A percentile compares a stretch with the other conserved stretches of the same genome.
Evolutionary conservation across 1,140 invertebrate species (phyloP).

Genomic region (Yoshiicerus persimilis): DNA sequence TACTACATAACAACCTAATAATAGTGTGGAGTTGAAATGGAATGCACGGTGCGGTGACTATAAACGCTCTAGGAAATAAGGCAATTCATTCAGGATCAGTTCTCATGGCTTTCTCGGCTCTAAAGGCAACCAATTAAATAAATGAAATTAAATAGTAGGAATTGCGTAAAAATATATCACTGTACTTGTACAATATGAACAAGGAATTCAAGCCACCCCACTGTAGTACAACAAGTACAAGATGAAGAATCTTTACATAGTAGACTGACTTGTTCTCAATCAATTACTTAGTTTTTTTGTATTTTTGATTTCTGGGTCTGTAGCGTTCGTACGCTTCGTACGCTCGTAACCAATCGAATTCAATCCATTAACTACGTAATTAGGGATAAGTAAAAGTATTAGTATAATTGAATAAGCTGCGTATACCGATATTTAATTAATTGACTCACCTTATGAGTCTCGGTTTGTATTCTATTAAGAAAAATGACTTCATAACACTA

Average conservation of each 20-base stretch:
- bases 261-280: conserved; percentile 30
- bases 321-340: background rate
- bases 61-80: background rate
- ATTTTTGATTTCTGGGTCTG: background rate
- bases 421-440: background rate
- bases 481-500: no score
- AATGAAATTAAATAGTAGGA: background rate
- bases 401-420: background rate
- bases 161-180: background rate
- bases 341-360: background rate
- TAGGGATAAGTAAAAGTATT: background rate
- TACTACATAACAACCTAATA: background rate
- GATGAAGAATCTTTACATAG: conserved; percentile 5
- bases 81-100: conserved; percentile 4
- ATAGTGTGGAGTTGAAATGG: background rate
- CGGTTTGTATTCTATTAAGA: no score
- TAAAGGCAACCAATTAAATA: conserved; percentile 13
- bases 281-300: conserved; percentile 11
- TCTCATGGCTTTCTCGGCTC: background rate
- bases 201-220: background rate
- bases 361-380: background rate
- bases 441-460: background rate
- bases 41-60: background rate
- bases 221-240: conserved; percentile 21
- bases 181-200: background rate